phyloP scores from a whole-genome alignment of 2,113 vertebrate species.

The Hippocampus comes region DNA sequence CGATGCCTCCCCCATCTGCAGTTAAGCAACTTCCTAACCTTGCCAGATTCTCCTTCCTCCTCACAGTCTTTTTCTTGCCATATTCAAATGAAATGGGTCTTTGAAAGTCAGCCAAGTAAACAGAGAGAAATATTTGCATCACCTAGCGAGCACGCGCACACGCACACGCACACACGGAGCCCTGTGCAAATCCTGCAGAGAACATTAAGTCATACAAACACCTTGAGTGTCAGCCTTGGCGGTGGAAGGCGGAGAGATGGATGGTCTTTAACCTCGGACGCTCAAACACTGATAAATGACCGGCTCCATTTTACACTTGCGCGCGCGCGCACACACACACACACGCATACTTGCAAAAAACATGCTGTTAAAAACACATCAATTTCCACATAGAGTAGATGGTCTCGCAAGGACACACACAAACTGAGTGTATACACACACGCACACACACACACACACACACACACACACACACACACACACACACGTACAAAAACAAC shows the following conservation, averaged over 20 bases:
- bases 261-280: constrained; percentile 58
- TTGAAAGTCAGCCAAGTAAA: constrained; percentile 29
- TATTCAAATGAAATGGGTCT: constrained; percentile 28
- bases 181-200: constrained; percentile 48
- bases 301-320: constrained; percentile 41
- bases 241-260: constrained; percentile 61
- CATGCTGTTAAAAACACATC: background rate
- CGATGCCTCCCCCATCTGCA: background rate
- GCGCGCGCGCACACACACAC: constrained; percentile 10
- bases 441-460: too few relatives aligned
- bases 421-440: background rate
- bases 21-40: constrained; percentile 9
- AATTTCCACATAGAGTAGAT: constrained; percentile 16
- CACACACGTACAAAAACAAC: too few relatives aligned
- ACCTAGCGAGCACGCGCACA: constrained; percentile 7
- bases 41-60: background rate
- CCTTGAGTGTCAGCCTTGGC: constrained; percentile 75
- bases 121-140: constrained; percentile 34
- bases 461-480: background rate
- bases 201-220: constrained; percentile 78
- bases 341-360: constrained; percentile 3
- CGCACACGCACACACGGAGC: constrained; percentile 11
- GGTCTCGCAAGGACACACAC: background rate
- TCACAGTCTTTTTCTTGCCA: constrained; percentile 9
- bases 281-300: constrained; percentile 68